These are phyloP conservation scores for Phyllostomus hastatus DNA, from an alignment of 2,113 vertebrate species.

Conservation along the genomic window DNA sequence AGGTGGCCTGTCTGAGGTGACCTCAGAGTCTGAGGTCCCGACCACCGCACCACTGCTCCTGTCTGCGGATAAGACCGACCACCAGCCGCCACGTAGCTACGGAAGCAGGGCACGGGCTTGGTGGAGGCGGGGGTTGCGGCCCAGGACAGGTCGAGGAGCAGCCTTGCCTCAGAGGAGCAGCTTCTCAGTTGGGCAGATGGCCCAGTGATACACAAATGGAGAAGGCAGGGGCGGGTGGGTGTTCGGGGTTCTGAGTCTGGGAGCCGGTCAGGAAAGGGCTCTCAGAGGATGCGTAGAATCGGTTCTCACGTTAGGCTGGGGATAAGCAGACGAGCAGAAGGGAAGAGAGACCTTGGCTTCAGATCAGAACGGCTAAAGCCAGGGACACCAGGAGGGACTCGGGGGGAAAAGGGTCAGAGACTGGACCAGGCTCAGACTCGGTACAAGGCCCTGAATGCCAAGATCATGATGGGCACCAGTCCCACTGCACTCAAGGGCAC, in stretches of 20 bases:
- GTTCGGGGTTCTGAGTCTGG: background rate
- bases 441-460: background rate
- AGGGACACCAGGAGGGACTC: background rate
- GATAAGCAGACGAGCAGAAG: background rate
- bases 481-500: accelerated
- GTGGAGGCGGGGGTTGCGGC: background rate
- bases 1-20: background rate
- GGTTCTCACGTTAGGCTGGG: background rate
- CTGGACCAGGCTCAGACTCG: background rate
- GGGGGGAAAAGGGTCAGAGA: background rate
- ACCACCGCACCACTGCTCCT: background rate
- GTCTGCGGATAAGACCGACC: background rate
- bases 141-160: background rate
- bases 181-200: too few species aligned
- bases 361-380: background rate
- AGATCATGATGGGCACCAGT: too few species aligned
- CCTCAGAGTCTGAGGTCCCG: background rate
- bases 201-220: accelerated
- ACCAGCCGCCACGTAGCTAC: accelerated
- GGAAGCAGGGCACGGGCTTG: background rate
- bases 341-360: background rate
- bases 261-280: background rate
- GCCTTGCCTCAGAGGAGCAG: background rate
- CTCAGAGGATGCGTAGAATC: background rate
- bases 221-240: background rate